Percentiles rank a stretch among this genome's conserved stretches.
Conservation (phyloP, 2,888 invertebrate species). For the Baccha elongata region DNA sequence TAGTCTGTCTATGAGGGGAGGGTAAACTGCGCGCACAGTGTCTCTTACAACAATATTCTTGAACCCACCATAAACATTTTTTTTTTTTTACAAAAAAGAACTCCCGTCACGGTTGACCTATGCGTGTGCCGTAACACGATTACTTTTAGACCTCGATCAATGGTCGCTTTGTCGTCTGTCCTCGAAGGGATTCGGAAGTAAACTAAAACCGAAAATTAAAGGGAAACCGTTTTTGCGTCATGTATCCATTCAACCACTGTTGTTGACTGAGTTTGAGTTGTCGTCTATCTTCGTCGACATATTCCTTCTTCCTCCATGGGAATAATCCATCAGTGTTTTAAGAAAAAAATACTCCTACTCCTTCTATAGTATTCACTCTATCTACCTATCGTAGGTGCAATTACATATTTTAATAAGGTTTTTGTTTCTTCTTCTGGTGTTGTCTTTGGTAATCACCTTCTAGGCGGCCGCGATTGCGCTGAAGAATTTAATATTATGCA, state of each 20-base stretch:
- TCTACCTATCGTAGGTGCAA: constrained; percentile 25
- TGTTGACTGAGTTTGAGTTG: too few relatives aligned
- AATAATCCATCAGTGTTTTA: constrained; percentile 15
- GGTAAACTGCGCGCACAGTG: constrained; percentile 32
- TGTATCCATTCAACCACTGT: constrained; percentile 20
- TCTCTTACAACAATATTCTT: constrained; percentile 20
- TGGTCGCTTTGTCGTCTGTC: constrained; percentile 76
- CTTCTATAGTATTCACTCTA: not conserved
- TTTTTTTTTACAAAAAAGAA: constrained; percentile 29
- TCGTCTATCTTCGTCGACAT: not conserved
- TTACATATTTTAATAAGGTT: constrained; percentile 35
- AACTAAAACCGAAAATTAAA: constrained; percentile 76
- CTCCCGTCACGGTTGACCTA: constrained; percentile 65
- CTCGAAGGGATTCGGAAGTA: constrained; percentile 80
- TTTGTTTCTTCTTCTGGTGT: not conserved
- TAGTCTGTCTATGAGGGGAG: not conserved
- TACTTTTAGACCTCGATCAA: constrained; percentile 29
- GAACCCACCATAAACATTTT: constrained; percentile 38
- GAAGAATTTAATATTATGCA: constrained; percentile 24
- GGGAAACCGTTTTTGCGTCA: constrained; percentile 65
- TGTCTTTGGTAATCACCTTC: constrained; percentile 46
- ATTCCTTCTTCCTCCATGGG: constrained; percentile 11
- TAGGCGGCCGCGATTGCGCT: constrained; percentile 25
- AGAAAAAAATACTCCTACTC: constrained; percentile 11
- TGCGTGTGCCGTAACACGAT: constrained; percentile 37